Evolutionary conservation across 1,140 invertebrate species (phyloP), one percentile per base, ranked within the genome.

Genomic region (Zeugodacus cucurbitae): DNA sequence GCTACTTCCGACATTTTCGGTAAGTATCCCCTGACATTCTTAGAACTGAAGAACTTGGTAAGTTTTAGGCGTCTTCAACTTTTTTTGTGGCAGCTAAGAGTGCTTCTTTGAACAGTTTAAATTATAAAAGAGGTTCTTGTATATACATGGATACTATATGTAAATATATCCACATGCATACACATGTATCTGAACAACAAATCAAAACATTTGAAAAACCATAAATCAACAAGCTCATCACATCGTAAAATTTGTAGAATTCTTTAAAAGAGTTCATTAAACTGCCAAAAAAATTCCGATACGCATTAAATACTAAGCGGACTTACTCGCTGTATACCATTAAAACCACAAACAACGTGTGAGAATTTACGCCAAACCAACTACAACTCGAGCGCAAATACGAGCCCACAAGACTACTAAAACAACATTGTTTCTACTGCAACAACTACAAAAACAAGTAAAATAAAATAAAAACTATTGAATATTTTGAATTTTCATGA

Each of bases 181-280:
- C 1, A 1, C 14, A 20, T 54, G 14, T 54, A 62, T 26, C n/a
- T n/a, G 4, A 62, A 62, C n/a, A 62, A 62, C 58, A 62, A 62
- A 10, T 26, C n/a, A 62, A 62, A 62, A 62, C 58, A 62, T 62
- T 62, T 11, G n/a, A 62, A 62, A 26, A 10, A n/a, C 5, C 58
- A 74, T 37, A 41, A 74, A 74, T 37, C 67, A 74, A 20, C 67
- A 74, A 74, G 8, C 62, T 7, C 10, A 74, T 37, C 32, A 37
- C 32, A n/a, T 22, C 34, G 34, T 8, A 20, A 34, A 41, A 74
- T 37, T 22, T 17, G 34, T 8, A 20, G 67, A 41, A 74, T 37
- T 74, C 8, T 74, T 74, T 74, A 74, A 74, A 37, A 41, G 67
- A 37, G 67, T 74, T 74, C 67, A 74, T 2, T 74, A 41, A 74